These are phyloP conservation scores for Gobius niger DNA, from an alignment of 2,113 vertebrate genomes.

Conservation along the genomic window DNA sequence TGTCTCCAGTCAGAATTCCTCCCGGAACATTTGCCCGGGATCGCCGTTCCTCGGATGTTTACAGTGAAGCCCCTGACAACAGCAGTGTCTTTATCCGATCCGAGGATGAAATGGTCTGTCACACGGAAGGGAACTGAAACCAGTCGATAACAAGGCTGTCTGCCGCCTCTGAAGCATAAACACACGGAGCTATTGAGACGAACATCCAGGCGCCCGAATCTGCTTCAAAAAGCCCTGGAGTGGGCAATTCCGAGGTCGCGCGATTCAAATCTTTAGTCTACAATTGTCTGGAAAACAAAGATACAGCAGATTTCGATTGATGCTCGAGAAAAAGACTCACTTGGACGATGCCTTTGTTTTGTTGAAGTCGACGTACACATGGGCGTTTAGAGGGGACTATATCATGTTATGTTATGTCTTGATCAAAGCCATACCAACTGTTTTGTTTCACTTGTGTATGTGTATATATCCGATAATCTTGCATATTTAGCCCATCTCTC, in stretches of 20 bases:
- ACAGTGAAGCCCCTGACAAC: constrained; percentile 13
- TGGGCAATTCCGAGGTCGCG: constrained; percentile 23
- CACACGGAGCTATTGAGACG: not conserved
- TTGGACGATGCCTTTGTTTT: too few species aligned
- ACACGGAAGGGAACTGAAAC: constrained; percentile 65
- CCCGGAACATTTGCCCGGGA: constrained; percentile 28
- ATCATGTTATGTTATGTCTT: too few species aligned
- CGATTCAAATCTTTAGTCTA: not conserved
- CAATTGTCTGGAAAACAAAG: not conserved
- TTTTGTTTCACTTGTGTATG: too few species aligned
- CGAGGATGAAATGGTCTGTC: constrained; percentile 54
- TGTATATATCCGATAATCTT: too few species aligned
- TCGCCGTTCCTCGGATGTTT: constrained; percentile 42
- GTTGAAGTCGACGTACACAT: too few species aligned
- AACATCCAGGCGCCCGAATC: not conserved
- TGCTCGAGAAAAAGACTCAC: not conserved
- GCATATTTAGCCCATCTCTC: too few species aligned
- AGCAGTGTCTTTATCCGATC: constrained; percentile 39
- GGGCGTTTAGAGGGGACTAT: too few species aligned
- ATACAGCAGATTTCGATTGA: not conserved
- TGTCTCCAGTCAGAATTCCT: not conserved
- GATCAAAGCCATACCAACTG: too few species aligned
- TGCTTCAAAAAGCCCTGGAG: constrained; percentile 7
- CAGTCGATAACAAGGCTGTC: constrained; percentile 47
- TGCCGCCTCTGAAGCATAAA: constrained; percentile 34